Percentiles rank a stretch among this genome's conserved stretches.
phyloP scores from a whole-genome alignment of 2,797 vertebrate species.

The Platyrinchus mystaceus region DNA sequence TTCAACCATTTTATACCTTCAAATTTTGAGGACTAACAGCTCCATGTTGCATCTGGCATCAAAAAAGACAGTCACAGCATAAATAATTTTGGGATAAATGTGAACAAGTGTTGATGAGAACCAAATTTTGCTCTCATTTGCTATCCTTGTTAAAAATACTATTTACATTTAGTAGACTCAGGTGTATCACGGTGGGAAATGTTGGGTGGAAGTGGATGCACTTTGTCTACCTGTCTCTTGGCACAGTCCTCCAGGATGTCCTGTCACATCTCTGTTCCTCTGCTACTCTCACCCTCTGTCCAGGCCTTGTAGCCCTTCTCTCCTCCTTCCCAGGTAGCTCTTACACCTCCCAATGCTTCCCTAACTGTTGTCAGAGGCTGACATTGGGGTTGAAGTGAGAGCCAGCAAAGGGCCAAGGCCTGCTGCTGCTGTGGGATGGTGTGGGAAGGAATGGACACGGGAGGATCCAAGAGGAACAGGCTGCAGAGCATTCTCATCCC shows the following conservation, averaged over 20 bases:
- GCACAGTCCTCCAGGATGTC: neutral
- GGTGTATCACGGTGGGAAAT: neutral
- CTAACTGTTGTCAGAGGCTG: neutral
- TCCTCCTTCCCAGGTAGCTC: neutral
- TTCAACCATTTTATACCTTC: neutral
- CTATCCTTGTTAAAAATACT: neutral
- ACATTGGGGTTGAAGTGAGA: neutral
- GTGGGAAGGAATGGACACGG: neutral
- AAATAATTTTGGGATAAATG: neutral
- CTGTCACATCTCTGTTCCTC: neutral
- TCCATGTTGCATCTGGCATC: neutral
- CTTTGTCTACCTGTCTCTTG: neutral
- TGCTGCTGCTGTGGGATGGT: neutral
- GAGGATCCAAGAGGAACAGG: neutral
- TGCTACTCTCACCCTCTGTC: neutral
- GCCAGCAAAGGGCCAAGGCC: neutral
- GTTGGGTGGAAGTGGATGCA: neutral
- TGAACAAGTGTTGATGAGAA: neutral
- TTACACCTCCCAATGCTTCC: neutral
- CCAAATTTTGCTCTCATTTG: neutral
- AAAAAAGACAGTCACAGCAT: neutral
- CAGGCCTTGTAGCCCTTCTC: neutral
- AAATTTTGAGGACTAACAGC: neutral
- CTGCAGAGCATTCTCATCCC: neutral
- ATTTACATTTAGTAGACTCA: neutral